Conservation (phyloP, 2,888 invertebrate species). For the Apotomis betuletana region DNA sequence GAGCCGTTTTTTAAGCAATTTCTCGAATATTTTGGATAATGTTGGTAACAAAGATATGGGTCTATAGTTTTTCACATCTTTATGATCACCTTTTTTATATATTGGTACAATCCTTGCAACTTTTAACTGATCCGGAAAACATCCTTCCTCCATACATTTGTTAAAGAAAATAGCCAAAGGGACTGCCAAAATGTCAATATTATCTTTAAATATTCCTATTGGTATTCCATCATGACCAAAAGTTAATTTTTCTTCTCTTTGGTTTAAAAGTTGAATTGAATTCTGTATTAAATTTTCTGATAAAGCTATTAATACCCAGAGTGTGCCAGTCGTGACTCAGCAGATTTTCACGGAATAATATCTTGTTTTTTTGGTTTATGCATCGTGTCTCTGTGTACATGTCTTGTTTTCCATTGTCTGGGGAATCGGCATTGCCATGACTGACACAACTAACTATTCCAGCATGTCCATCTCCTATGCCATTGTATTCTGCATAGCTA, state of each 20-base stretch:
- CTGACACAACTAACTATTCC: too few relatives aligned
- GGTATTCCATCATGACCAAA: not conserved
- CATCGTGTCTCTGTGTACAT: too few relatives aligned
- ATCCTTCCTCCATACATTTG: not conserved
- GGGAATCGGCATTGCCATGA: too few relatives aligned
- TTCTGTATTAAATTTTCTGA: not conserved
- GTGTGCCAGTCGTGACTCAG: too few relatives aligned
- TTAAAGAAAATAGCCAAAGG: not conserved
- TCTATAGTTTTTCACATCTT: not conserved
- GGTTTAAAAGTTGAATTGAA: not conserved
- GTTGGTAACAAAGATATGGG: not conserved
- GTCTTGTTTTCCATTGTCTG: too few relatives aligned
- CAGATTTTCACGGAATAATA: too few relatives aligned
- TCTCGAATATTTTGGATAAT: conserved; percentile 1
- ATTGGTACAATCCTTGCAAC: not conserved
- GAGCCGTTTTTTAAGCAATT: not conserved
- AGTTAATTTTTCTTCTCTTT: not conserved
- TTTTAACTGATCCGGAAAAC: not conserved
- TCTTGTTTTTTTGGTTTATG: too few relatives aligned
- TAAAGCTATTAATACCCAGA: too few relatives aligned
- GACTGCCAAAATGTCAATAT: not conserved
- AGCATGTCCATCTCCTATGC: too few relatives aligned
- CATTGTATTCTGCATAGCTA: too few relatives aligned
- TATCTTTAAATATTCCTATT: not conserved
- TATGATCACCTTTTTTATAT: not conserved